A percentile compares a stretch with the other conserved stretches of the same genome.
Evolutionary conservation across 2,113 vertebrate species (phyloP).

Genomic region (Proterorhinus semilunaris): DNA sequence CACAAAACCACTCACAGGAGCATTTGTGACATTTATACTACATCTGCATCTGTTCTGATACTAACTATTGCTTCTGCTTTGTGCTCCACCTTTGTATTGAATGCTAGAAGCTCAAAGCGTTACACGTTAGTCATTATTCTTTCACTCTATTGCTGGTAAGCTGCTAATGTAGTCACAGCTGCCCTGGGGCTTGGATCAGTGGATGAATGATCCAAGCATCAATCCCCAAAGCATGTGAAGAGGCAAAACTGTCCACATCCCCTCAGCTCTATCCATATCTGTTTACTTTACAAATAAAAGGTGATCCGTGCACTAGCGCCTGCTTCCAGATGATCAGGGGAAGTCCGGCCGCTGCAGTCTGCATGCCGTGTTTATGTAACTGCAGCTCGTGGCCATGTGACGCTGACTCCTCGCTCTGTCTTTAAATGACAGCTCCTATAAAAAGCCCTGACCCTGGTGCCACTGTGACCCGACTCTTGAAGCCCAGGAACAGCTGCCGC

Average conservation of each 20-base stretch:
- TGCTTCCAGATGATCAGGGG: conserved; percentile 38
- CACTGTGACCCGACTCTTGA: conserved; percentile 56
- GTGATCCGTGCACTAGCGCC: conserved; percentile 21
- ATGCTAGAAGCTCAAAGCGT: no score
- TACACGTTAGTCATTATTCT: no score
- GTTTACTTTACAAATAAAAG: conserved; percentile 25
- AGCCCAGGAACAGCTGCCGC: conserved; percentile 71
- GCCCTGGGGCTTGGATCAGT: no score
- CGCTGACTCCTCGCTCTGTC: conserved; percentile 44
- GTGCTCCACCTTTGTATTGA: no score
- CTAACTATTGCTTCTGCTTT: no score
- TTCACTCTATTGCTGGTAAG: no score
- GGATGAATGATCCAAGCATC: no score
- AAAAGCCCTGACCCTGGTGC: conserved; percentile 67
- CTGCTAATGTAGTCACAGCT: no score
- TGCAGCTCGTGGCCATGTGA: conserved; percentile 36
- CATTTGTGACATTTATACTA: no score
- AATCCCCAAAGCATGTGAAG: not conserved
- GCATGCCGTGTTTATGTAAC: conserved; percentile 63
- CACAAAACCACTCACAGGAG: no score
- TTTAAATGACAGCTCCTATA: conserved; percentile 70
- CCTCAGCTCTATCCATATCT: conserved; percentile 7
- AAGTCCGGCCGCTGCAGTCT: conserved; percentile 37
- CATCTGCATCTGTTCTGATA: no score
- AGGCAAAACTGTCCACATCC: not conserved